phyloP scores from a whole-genome alignment of 2,797 vertebrate genomes.

The Petrocephalus sullivani region DNA sequence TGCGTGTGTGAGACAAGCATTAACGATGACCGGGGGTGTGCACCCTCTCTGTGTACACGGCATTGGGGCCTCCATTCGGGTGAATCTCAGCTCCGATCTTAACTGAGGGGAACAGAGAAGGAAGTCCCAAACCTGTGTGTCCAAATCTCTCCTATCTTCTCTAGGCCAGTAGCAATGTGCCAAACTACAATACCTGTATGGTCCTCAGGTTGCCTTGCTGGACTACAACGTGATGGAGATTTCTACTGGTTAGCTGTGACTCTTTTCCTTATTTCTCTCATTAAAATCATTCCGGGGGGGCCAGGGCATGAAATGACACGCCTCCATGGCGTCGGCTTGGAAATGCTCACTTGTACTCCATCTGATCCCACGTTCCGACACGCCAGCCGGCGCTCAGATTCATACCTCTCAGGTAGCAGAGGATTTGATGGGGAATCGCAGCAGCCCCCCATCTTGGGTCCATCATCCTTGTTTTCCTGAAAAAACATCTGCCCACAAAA shows the following conservation, averaged over 20 bases:
- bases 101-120: background rate
- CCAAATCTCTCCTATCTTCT: background rate
- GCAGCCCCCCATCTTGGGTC: background rate
- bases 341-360: background rate
- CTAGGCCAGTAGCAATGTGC: background rate
- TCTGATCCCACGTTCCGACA: background rate
- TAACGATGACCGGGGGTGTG: background rate
- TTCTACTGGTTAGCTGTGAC: background rate
- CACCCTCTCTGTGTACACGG: background rate
- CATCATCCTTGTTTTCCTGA: background rate
- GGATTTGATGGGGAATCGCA: background rate
- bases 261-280: background rate
- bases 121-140: background rate
- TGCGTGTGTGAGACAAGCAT: background rate
- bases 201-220: background rate
- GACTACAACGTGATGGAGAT: background rate
- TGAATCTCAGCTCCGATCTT: background rate
- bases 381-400: background rate
- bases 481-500: background rate
- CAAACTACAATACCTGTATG: background rate
- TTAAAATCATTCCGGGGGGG: background rate
- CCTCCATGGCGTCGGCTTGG: background rate
- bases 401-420: background rate
- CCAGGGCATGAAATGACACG: background rate
- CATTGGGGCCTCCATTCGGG: background rate